Evolutionary conservation across 2,113 vertebrate species (phyloP).

Genomic region (Scortum barcoo): DNA sequence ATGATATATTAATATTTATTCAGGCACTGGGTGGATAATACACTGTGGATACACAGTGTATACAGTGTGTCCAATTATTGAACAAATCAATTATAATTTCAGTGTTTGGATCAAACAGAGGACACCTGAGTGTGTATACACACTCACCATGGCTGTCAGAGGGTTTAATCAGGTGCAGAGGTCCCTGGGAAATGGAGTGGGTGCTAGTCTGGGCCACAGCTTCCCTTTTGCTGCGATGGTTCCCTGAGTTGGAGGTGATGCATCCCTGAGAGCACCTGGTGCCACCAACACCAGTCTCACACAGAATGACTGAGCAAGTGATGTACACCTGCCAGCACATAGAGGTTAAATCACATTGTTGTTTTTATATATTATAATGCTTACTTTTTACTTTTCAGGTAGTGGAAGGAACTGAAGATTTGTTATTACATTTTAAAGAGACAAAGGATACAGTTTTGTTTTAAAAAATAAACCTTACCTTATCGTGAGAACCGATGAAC

Average conservation of each 20-base stretch:
- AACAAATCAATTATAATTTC: not conserved
- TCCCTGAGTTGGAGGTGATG: not conserved
- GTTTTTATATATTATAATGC: not conserved
- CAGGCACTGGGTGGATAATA: not conserved
- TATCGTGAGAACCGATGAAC: constrained; percentile 62
- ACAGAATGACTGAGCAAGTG: constrained; percentile 72
- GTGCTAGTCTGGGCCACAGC: not conserved
- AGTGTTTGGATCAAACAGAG: not conserved
- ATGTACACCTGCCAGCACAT: constrained; percentile 68
- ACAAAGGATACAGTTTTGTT: not conserved
- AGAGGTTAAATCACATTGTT: not conserved
- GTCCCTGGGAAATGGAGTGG: constrained; percentile 64
- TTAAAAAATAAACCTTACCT: constrained; percentile 49
- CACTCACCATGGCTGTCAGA: constrained; percentile 29
- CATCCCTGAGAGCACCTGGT: constrained; percentile 74
- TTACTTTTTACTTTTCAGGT: not conserved
- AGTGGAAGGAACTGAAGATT: not conserved
- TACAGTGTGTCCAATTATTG: not conserved
- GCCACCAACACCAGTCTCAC: constrained; percentile 38
- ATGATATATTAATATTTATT: no score
- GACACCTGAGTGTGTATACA: no score
- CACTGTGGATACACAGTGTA: no score
- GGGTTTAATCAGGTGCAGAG: constrained; percentile 29
- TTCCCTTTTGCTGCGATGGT: constrained; percentile 36
- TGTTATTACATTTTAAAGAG: not conserved